Evolutionary conservation across 2,888 invertebrate genomes (phyloP).

Genomic region (Conus canariensis): DNA sequence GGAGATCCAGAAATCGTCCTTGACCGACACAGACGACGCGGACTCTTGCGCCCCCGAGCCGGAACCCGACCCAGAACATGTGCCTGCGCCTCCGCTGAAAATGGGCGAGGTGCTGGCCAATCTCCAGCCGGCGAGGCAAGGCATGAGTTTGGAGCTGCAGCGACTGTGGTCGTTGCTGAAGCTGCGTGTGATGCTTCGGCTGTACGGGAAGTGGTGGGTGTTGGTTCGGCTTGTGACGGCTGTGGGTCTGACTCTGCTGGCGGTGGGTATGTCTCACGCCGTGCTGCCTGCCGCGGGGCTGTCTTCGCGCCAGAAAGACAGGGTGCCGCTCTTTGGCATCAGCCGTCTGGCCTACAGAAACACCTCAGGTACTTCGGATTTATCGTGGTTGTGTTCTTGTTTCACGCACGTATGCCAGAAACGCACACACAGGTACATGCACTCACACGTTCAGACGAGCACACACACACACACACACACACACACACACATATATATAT

Average conservation of each 20-base stretch:
- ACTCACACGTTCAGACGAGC: no score
- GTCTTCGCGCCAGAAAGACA: neutral
- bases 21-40: neutral
- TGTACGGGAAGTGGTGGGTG: constrained; percentile 14
- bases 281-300: neutral
- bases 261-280: constrained; percentile 26
- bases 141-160: neutral
- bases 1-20: neutral
- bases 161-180: constrained; percentile 15
- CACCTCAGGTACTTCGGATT: neutral
- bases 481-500: no score
- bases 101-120: constrained; percentile 24
- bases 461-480: no score
- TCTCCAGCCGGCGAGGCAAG: neutral
- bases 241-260: neutral
- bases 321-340: constrained; percentile 4
- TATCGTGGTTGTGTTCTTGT: no score
- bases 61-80: neutral
- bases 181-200: neutral
- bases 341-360: constrained; percentile 30
- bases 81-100: neutral
- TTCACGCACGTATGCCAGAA: no score
- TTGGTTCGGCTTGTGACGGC: constrained; percentile 6
- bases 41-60: neutral
- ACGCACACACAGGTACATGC: no score